These are phyloP conservation scores for Hyalella azteca DNA, from an alignment of 2,888 invertebrate species.

Conservation along the genomic window DNA sequence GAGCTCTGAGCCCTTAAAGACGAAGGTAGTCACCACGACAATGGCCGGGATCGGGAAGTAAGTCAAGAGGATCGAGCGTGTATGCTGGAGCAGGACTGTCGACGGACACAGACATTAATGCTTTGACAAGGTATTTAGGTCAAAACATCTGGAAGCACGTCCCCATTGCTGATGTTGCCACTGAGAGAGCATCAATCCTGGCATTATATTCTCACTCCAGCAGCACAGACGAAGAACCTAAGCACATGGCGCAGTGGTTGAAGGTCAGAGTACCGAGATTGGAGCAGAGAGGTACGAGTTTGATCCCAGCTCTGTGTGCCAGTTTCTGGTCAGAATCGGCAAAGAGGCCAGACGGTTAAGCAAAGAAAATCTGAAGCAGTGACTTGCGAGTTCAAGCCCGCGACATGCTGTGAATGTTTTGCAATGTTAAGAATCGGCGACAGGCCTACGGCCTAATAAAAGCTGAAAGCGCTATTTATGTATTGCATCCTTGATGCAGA, in stretches of 20 bases:
- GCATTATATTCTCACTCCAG: not conserved
- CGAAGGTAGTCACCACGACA: conserved; percentile 38
- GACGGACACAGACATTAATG: conserved; percentile 16
- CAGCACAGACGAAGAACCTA: conserved; percentile 31
- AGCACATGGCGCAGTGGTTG: not conserved
- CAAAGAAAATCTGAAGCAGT: too few species aligned
- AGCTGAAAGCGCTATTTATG: too few species aligned
- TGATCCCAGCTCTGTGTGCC: too few species aligned
- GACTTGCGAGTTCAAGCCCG: too few species aligned
- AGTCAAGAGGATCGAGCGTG: not conserved
- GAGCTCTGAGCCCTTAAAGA: conserved; percentile 44
- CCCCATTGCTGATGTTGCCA: not conserved
- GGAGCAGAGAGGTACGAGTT: too few species aligned
- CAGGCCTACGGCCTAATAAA: too few species aligned
- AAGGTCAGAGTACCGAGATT: too few species aligned
- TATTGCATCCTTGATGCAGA: not conserved
- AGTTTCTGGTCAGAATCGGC: too few species aligned
- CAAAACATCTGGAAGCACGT: not conserved
- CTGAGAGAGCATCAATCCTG: not conserved
- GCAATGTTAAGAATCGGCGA: too few species aligned
- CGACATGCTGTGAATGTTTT: too few species aligned
- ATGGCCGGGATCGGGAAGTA: not conserved
- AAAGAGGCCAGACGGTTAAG: too few species aligned
- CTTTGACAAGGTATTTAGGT: conserved; percentile 18
- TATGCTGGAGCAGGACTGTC: conserved; percentile 42